These are phyloP conservation scores for Eudorcas thomsonii DNA, from an alignment of 2,113 vertebrate species.

Conservation along the genomic window DNA sequence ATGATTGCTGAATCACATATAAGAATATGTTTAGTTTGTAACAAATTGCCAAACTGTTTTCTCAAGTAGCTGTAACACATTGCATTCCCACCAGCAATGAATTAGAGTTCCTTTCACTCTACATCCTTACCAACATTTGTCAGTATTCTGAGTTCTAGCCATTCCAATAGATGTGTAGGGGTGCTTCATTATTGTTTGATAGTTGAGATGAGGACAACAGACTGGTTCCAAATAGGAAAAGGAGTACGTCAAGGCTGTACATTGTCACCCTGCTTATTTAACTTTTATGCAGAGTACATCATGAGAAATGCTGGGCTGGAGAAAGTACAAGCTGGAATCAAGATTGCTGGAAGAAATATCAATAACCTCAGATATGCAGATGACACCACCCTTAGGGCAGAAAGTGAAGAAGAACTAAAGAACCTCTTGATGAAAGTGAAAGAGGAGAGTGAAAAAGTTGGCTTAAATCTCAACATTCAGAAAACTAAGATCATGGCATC, in stretches of 20 bases:
- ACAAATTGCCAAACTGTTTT: background rate
- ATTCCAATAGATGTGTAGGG: background rate
- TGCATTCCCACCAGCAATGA: background rate
- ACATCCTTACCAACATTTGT: background rate
- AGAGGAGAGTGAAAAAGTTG: background rate
- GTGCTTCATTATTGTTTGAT: background rate
- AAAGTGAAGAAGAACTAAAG: background rate
- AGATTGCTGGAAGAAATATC: background rate
- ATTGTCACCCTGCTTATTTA: background rate
- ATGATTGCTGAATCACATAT: background rate
- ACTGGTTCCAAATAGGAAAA: background rate
- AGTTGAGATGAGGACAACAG: background rate
- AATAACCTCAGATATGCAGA: background rate
- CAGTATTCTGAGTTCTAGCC: background rate
- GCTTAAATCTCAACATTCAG: background rate
- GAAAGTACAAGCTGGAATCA: background rate
- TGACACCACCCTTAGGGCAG: background rate
- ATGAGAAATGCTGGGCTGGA: background rate
- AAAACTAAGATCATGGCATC: background rate
- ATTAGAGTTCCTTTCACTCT: background rate
- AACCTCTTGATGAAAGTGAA: background rate
- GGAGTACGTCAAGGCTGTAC: fast-evolving
- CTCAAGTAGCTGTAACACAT: background rate
- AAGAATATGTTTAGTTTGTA: background rate
- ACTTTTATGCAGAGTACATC: background rate